Conservation (phyloP, 2,888 invertebrate species). For the Lasioglossum vierecki region DNA sequence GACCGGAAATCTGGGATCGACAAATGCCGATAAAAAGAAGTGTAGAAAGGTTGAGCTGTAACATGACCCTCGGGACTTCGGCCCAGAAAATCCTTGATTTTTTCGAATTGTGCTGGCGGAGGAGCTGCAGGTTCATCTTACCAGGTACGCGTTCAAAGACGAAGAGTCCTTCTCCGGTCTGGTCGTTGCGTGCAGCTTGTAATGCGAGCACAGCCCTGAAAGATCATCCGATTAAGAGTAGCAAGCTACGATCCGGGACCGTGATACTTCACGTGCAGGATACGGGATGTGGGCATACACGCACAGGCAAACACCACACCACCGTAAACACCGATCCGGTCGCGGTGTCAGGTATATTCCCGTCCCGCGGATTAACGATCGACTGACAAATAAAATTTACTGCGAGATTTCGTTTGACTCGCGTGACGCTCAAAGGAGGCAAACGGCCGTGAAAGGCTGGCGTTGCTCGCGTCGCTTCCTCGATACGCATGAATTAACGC, state of each 20-base stretch:
- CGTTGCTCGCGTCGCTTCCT: conserved; percentile 22
- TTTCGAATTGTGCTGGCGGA: conserved; percentile 30
- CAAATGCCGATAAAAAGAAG: background rate
- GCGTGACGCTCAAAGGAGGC: conserved; percentile 46
- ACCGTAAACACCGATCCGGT: conserved; percentile 12
- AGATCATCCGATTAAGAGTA: conserved; percentile 70
- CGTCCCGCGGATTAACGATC: conserved; percentile 65
- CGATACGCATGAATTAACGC: conserved; percentile 40
- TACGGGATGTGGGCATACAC: conserved; percentile 38
- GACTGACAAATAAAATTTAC: conserved; percentile 62
- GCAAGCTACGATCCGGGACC: conserved; percentile 64
- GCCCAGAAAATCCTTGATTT: conserved; percentile 17
- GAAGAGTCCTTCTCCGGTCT: conserved; percentile 33
- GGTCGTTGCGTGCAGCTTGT: conserved; percentile 64
- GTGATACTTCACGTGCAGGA: conserved; percentile 60
- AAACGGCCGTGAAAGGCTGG: conserved; percentile 50
- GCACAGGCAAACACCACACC: background rate
- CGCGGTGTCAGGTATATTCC: conserved; percentile 52
- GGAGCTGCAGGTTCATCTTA: conserved; percentile 56
- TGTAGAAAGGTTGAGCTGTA: background rate
- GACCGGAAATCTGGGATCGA: background rate
- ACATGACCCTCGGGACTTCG: conserved; percentile 19
- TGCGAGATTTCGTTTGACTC: conserved; percentile 47
- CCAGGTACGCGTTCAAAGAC: conserved; percentile 54
- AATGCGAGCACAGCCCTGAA: conserved; percentile 65